phyloP scores from a whole-genome alignment of 2,113 vertebrate genomes.

The Apteryx owenii region DNA sequence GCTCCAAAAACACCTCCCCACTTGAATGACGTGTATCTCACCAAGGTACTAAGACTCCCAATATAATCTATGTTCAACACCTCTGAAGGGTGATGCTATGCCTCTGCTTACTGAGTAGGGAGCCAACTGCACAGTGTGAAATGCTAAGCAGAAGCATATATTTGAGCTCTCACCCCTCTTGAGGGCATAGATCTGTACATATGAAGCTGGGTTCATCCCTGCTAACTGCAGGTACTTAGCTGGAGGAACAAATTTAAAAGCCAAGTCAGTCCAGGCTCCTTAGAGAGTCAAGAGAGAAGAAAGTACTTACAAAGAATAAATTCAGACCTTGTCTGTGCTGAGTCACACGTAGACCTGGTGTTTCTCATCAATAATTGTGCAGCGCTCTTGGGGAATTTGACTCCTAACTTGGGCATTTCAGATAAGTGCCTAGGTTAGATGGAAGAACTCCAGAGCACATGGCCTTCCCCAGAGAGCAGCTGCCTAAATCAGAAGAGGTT shows the following conservation, averaged over 20 bases:
- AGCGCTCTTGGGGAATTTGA: background rate
- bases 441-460: background rate
- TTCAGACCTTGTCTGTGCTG: background rate
- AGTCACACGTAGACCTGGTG: background rate
- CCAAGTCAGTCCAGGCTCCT: background rate
- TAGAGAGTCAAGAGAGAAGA: background rate
- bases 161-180: background rate
- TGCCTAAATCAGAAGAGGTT: background rate
- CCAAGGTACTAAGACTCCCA: background rate
- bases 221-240: accelerated
- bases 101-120: background rate
- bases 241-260: background rate
- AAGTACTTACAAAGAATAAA: background rate
- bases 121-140: background rate
- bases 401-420: background rate
- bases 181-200: background rate
- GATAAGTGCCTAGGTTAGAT: background rate
- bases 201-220: background rate
- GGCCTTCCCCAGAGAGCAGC: background rate
- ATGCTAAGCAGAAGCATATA: background rate
- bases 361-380: background rate
- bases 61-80: background rate
- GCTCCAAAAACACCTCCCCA: background rate
- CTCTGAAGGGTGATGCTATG: background rate
- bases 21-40: background rate